Evolutionary conservation across 2,113 vertebrate species (phyloP), one percentile per base, ranked within the genome.

Genomic region (Rhynchomys soricoides): DNA sequence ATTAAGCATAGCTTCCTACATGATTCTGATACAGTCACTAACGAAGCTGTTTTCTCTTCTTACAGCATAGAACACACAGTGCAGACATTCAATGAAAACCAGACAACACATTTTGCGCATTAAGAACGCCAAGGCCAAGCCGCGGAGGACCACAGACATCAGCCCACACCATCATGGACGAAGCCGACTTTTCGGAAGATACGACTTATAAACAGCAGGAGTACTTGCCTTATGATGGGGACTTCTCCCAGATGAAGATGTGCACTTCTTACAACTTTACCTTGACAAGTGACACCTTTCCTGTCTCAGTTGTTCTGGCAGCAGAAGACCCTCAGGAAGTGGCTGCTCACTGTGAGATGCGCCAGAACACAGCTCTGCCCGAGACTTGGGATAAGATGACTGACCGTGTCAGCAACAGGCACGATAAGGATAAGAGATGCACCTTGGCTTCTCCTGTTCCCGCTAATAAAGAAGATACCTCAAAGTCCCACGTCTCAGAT

Each of bases 161-260:
- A 68, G 96, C 82, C 16, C 77, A 96, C 7, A 78, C 50, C 2
- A 29, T 86, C 78, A 97, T 95, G 93, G 97, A 95, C 15, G 45
- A 93, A 34, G 13, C 88, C 17, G 96, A 97, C 52, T 98, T 98
- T 85, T 68, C 89, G 37, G 98, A 97, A 90, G 98, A 98, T 52
- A 98, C 96, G 52, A 99, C 98, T 40, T 99, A 98, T 16, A 98
- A 99, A 87, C 99, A 99, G 26, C 99, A 99, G 62, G 99, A 99
- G 19, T 98, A 99, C 5, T 98, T 99, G n/a, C 99, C 99, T 70
- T 99, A 98, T 24, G 99, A 99, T 93, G 98, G 94, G 7, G 96
- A 97, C 5, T 66, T 94, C 79, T 57, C 96, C 21, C 5, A 31
- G 37, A 40, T 22, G 59, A 82, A 95, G 19, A 73, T 71, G 4